A percentile compares a stretch with the other conserved stretches of the same genome.
These are phyloP conservation scores for Rutpela maculata DNA, from an alignment of 2,888 invertebrate species.

Conservation along the genomic window DNA sequence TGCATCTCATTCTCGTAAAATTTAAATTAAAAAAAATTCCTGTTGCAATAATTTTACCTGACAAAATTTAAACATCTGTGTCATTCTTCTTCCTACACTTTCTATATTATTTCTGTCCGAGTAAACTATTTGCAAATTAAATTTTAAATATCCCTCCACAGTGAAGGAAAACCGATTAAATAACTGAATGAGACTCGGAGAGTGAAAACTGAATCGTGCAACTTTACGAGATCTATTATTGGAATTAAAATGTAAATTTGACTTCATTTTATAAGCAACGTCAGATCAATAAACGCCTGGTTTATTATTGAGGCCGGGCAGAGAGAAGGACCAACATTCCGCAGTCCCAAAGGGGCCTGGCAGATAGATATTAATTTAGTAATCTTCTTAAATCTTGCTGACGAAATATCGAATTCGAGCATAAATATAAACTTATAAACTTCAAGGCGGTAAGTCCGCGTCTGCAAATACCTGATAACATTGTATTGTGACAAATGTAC, in stretches of 20 bases:
- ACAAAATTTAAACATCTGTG: too few relatives aligned
- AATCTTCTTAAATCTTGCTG: constrained; percentile 64
- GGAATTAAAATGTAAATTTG: constrained; percentile 41
- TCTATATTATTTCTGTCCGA: background rate
- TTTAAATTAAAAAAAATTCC: too few relatives aligned
- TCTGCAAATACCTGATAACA: constrained; percentile 60
- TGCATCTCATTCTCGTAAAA: too few relatives aligned
- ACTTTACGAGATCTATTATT: constrained; percentile 37
- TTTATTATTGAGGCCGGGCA: constrained; percentile 14
- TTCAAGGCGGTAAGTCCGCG: constrained; percentile 39
- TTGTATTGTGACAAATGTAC: constrained; percentile 41
- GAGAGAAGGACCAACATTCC: constrained; percentile 5
- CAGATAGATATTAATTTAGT: constrained; percentile 61
- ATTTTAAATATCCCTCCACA: background rate
- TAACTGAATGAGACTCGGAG: constrained; percentile 3
- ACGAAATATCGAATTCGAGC: constrained; percentile 60
- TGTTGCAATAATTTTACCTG: too few relatives aligned
- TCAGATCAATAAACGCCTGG: constrained; percentile 28
- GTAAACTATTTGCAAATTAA: constrained; percentile 20
- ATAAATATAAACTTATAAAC: constrained; percentile 56
- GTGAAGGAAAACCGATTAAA: constrained; percentile 18
- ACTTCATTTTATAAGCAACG: constrained; percentile 22
- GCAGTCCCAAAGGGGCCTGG: background rate
- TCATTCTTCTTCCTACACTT: background rate
- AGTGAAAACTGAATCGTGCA: constrained; percentile 17